Percentiles rank a stretch among this genome's conserved stretches.
Evolutionary conservation across 2,797 vertebrate genomes (phyloP).

Genomic region (Danio choprae): DNA sequence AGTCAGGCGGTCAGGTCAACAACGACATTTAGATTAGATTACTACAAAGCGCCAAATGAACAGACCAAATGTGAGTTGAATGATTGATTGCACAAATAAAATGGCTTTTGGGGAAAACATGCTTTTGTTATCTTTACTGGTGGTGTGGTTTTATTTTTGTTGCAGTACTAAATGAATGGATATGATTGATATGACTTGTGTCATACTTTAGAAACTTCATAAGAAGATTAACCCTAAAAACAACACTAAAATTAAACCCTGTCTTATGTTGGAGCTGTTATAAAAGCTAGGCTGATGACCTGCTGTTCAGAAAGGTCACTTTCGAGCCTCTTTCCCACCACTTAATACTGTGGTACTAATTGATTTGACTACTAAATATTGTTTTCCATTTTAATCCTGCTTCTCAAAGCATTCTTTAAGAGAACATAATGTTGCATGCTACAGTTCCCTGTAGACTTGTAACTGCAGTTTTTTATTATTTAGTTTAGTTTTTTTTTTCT

Average conservation of each 20-base stretch:
- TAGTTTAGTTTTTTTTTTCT: not conserved
- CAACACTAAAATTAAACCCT: no score
- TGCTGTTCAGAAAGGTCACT: not conserved
- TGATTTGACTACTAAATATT: not conserved
- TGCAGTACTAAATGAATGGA: not conserved
- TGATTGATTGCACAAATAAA: constrained; percentile 21
- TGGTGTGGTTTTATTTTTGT: not conserved
- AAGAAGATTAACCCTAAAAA: no score
- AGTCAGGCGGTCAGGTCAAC: not conserved
- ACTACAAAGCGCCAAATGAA: not conserved
- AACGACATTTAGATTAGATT: not conserved
- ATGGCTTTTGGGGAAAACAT: not conserved
- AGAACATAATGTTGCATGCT: not conserved
- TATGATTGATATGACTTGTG: not conserved
- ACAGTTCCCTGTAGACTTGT: not conserved
- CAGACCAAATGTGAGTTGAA: constrained; percentile 3
- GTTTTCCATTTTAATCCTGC: not conserved
- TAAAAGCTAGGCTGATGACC: not conserved
- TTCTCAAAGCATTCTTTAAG: not conserved
- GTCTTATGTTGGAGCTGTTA: constrained; percentile 7
- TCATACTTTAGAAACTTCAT: not conserved
- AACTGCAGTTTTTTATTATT: not conserved
- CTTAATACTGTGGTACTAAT: constrained; percentile 6
- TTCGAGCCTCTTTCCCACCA: not conserved
- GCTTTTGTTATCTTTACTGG: not conserved